Evolutionary conservation across 35 echinoderm and acorn worm genomes (phyloP), one percentile per base, ranked within the genome.

Genomic region (Heliocidaris tuberculata): DNA sequence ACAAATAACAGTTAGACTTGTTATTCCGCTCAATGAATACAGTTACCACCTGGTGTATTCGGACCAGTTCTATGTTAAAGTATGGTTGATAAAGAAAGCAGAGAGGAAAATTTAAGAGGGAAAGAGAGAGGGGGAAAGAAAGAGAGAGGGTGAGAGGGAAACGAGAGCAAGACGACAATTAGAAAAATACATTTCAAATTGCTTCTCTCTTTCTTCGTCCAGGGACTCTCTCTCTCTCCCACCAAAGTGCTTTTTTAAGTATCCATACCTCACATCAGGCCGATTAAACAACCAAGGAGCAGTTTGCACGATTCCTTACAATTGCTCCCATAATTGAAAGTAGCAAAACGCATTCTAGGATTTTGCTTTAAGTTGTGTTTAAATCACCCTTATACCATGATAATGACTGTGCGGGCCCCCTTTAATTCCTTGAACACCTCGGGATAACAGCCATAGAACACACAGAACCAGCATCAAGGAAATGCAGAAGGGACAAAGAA

Each of bases 371-470:
- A 93, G 48, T 6, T 30, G 91, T 48, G 17, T 93, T 49, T 93
- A 93, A 93, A 93, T 93, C 13, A 93, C 91, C 48, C 48, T 17
- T 52, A 78, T 78, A 78, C 49, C 47, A 50, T 93, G 91, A 48
- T 93, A 93, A 93, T 93, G 91, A 93, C 91, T 52, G 13, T 93
- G 87, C 87, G 65, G 65, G 65, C 47, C 87, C 32, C 48, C 13
- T 93, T 29, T 93, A 93, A 93, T 93, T 93, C 91, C 50, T 93
- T 93, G 56, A 93, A 93, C 48, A 93, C 91, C 91, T 78, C 48
- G 29, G 31, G 91, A 52, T 7, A 19, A 93, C 32, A 48, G 91
- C 50, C 19, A 93, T n/a, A 31, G 48, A 52, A 19, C 91, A 59
- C 50, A 31, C 48, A 93, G 13, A 92, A 6, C 15, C 31, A 24